These are phyloP conservation scores for Pseudomugil tenellus DNA, from an alignment of 2,797 vertebrate genomes.

Conservation along the genomic window DNA sequence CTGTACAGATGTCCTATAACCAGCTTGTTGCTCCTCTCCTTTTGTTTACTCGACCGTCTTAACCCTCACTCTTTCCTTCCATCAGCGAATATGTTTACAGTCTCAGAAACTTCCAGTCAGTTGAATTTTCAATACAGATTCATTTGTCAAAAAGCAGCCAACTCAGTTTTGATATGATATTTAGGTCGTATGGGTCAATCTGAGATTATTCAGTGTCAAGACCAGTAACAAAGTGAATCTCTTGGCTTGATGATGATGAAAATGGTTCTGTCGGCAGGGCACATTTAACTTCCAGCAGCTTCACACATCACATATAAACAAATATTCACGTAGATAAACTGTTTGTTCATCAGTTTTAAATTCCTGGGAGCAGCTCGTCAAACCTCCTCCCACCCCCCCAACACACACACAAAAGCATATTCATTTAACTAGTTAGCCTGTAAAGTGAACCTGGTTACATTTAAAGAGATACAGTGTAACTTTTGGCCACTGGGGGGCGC, in stretches of 20 bases:
- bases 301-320: no score
- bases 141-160: neutral
- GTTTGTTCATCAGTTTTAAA: neutral
- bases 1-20: neutral
- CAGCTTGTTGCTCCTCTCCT: neutral
- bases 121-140: neutral
- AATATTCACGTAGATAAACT: neutral
- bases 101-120: neutral
- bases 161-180: neutral
- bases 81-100: neutral
- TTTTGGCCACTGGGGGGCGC: no score
- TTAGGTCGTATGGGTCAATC: no score
- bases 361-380: neutral
- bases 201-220: neutral
- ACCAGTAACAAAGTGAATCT: neutral
- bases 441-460: neutral
- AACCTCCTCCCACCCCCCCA: no score
- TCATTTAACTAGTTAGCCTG: neutral
- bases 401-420: no score
- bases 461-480: no score
- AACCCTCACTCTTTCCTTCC: neutral
- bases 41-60: neutral
- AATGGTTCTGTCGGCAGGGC: neutral
- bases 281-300: neutral
- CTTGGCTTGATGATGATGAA: no score